Evolutionary conservation across 2,888 invertebrate genomes (phyloP).

Genomic region (Harmothoe impar): DNA sequence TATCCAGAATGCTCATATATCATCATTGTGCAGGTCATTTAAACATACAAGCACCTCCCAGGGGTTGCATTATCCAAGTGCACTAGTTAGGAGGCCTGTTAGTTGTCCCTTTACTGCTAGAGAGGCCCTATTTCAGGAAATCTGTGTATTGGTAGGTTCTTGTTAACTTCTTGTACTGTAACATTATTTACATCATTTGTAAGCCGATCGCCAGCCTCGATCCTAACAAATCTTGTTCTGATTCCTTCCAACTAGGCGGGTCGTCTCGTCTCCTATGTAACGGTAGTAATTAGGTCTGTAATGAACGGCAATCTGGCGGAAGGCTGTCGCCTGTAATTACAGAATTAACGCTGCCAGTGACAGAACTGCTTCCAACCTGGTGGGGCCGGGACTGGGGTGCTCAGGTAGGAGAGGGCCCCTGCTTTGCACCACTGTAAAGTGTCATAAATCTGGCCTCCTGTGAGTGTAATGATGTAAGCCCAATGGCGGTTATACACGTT

Average conservation of each 20-base stretch:
- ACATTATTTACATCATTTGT: too few relatives aligned
- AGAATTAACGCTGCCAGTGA: background rate
- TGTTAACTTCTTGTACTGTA: too few relatives aligned
- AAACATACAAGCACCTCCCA: background rate
- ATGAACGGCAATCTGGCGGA: slow-evolving; percentile 9
- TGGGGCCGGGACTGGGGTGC: background rate
- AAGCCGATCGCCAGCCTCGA: too few relatives aligned
- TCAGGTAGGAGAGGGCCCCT: background rate
- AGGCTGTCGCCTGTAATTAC: slow-evolving; percentile 12
- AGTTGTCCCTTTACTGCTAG: too few relatives aligned
- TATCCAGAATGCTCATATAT: slow-evolving; percentile 30
- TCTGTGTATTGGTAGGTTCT: too few relatives aligned
- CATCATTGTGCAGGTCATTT: background rate
- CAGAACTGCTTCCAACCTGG: background rate
- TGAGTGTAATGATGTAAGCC: slow-evolving; percentile 3
- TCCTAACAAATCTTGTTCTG: too few relatives aligned
- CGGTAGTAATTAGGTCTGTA: background rate
- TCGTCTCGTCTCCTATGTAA: slow-evolving; percentile 6
- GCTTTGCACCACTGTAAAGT: slow-evolving; percentile 1
- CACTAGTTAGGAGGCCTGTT: too few relatives aligned
- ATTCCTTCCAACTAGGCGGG: background rate
- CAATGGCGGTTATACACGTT: background rate
- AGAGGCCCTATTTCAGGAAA: too few relatives aligned
- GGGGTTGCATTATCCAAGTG: too few relatives aligned
- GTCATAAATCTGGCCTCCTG: slow-evolving; percentile 12